Base-by-base conservation (phyloP, 2,888 invertebrate species). In the Malacosoma neustria region DNA sequence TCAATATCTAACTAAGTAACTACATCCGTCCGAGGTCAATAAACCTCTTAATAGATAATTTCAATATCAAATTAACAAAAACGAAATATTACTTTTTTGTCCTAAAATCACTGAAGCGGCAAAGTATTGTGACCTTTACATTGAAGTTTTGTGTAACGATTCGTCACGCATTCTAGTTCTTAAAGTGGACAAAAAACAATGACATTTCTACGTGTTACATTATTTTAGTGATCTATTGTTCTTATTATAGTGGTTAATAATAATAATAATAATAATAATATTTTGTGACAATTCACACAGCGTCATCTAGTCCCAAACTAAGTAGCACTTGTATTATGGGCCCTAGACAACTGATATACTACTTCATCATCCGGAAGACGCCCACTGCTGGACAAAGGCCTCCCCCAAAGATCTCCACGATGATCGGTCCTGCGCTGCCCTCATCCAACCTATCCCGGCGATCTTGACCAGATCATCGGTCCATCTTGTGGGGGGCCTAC, bases 51-150 rank as follows among this genome's bases (percentile, higher is more conserved):
- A 30, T 30, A 35, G 6, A n/a, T 35, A 14, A 29, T 14, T n/a
- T 14, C 30, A 35, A 22, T 12, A 31, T 33, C 36, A 33, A 39
- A 33, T 14, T 29, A 9, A 33, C 32, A 13, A 39, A 39, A 33
- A 14, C 14, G 12, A 13, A 11, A 37, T 29, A 14, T n/a, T 11
- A 39, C 32, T 32, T 37, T 34, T 41, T 39, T 42, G 30, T 30
- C 12, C 9, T 13, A 36, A 49, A 44, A 49, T 45, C 40, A 36
- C 40, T 40, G 41, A 39, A 45, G 32, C 14, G 22, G 5, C 22
- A 22, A 22, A 22, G 22, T 9, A 22, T 34, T 29, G 12, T 30
- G 51, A 38, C 43, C 39, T 44, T 40, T 38, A 35, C 41, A 34
- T 36, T 35, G 38, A 15, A 22, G 29, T 34, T 34, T 46, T 41